A percentile compares a stretch with the other conserved stretches of the same genome.
phyloP scores from a whole-genome alignment of 2,888 invertebrate species.

The Oasisia sp. region DNA sequence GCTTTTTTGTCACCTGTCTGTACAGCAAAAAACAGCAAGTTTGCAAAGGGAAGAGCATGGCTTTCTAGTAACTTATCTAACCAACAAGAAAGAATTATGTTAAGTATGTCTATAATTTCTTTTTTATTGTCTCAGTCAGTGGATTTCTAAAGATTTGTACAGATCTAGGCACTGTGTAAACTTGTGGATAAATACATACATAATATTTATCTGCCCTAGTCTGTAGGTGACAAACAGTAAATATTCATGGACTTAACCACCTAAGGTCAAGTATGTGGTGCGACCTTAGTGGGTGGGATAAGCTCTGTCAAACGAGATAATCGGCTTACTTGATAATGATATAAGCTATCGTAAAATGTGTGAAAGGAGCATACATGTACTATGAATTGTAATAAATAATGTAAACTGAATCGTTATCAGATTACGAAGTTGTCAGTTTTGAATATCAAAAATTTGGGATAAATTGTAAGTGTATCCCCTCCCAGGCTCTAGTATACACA shows the following conservation, averaged over 20 bases:
- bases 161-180: not conserved
- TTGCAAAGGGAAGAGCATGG: too few species aligned
- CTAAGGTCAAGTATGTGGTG: not conserved
- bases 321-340: not conserved
- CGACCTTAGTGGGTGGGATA: not conserved
- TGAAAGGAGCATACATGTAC: not conserved
- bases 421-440: too few species aligned
- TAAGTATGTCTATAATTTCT: not conserved
- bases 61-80: too few species aligned
- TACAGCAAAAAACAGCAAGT: too few species aligned
- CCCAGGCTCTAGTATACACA: too few species aligned
- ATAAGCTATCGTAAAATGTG: not conserved
- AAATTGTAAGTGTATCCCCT: too few species aligned
- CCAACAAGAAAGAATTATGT: too few species aligned
- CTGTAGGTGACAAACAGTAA: not conserved
- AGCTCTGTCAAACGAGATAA: not conserved
- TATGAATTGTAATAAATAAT: too few species aligned
- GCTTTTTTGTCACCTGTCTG: too few species aligned
- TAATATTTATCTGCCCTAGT: not conserved
- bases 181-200: not conserved
- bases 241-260: not conserved
- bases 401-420: too few species aligned
- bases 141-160: not conserved
- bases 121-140: not conserved
- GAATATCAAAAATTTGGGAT: too few species aligned